Evolutionary conservation across 2,888 invertebrate genomes (phyloP).

Genomic region (Leptarthrus brevirostris): DNA sequence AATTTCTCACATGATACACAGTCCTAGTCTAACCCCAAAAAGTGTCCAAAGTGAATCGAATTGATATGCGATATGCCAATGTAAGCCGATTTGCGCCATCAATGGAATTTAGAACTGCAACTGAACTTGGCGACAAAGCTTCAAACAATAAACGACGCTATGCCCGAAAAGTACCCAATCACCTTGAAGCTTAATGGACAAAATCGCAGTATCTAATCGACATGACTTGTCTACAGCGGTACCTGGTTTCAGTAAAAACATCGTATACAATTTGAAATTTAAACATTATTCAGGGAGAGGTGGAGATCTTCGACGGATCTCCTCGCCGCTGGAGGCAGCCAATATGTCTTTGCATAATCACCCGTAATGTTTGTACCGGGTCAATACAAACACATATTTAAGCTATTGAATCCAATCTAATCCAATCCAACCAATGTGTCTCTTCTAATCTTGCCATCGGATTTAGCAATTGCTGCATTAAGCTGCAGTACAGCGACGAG

Average conservation of each 20-base stretch:
- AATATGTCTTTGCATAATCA: constrained; percentile 46
- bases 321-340: constrained; percentile 17
- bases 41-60: constrained; percentile 34
- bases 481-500: constrained; percentile 28
- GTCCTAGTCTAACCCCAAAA: constrained; percentile 32
- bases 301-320: constrained; percentile 33
- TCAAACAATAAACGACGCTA: constrained; percentile 27
- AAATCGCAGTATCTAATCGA: constrained; percentile 41
- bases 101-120: constrained; percentile 13
- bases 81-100: not conserved
- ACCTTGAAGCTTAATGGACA: constrained; percentile 23
- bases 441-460: constrained; percentile 44
- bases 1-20: constrained; percentile 12
- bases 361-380: constrained; percentile 35
- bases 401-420: constrained; percentile 47
- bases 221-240: constrained; percentile 29
- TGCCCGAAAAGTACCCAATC: not conserved
- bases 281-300: constrained; percentile 35
- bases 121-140: constrained; percentile 31
- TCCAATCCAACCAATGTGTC: constrained; percentile 47
- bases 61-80: constrained; percentile 37
- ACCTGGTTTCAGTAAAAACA: constrained; percentile 22
- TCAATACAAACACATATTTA: constrained; percentile 35
- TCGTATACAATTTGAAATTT: constrained; percentile 40
- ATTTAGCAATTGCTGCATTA: constrained; percentile 47